These are phyloP conservation scores for Cheirogaleus major DNA, from an alignment of 2,797 vertebrate genomes.

Conservation along the genomic window DNA sequence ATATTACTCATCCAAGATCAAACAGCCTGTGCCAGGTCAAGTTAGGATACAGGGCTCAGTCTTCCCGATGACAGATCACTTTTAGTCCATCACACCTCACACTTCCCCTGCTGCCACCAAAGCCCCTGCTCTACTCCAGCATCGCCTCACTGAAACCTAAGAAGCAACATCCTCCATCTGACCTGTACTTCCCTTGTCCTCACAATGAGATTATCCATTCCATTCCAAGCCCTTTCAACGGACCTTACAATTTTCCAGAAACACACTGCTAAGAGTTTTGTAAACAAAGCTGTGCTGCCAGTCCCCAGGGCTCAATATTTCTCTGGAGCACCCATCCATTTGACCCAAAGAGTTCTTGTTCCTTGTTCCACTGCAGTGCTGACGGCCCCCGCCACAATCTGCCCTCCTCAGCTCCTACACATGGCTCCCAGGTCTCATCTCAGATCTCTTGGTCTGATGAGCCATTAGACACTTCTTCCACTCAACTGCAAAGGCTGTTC, in stretches of 20 bases:
- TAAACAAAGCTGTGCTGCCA: not conserved
- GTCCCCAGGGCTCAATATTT: not conserved
- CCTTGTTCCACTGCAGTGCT: not conserved
- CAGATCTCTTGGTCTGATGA: not conserved
- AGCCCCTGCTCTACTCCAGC: not conserved
- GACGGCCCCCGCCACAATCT: not conserved
- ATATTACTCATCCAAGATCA: not conserved
- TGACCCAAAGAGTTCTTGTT: not conserved
- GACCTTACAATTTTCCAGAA: not conserved
- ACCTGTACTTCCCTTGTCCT: not conserved
- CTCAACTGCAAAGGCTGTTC: not conserved
- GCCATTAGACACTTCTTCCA: not conserved
- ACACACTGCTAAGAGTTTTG: not conserved
- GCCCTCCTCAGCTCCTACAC: not conserved
- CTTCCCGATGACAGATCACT: not conserved
- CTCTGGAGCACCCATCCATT: not conserved
- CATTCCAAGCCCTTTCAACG: not conserved
- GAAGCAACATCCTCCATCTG: not conserved
- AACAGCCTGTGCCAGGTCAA: not conserved
- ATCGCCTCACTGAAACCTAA: not conserved
- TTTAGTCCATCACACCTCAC: not conserved
- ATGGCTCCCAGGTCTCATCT: not conserved
- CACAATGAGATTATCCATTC: not conserved
- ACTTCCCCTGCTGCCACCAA: not conserved
- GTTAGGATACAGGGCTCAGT: not conserved